Evolutionary conservation across 2,113 vertebrate species (phyloP).

Genomic region (Connochaetes taurinus): DNA sequence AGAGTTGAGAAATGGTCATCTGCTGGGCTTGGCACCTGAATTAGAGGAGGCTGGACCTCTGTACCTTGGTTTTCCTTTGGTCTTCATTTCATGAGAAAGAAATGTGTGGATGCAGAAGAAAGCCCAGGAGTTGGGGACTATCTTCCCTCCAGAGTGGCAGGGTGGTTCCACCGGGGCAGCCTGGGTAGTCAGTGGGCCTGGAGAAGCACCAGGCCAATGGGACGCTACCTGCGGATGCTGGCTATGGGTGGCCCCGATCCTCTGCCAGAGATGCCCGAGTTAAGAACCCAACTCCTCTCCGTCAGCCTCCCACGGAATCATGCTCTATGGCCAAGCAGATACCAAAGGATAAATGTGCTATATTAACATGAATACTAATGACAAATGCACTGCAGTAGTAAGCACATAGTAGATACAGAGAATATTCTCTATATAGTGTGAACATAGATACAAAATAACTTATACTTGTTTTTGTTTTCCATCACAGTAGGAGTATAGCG

Average conservation of each 20-base stretch:
- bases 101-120: background rate
- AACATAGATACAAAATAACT: conserved; percentile 85
- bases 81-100: background rate
- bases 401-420: conserved; percentile 77
- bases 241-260: background rate
- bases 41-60: background rate
- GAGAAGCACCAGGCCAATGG: background rate
- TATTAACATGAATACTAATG: conserved; percentile 70
- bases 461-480: conserved; percentile 71
- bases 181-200: background rate
- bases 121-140: background rate
- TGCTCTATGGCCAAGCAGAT: conserved; percentile 65
- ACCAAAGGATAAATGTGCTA: conserved; percentile 78
- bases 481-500: conserved; percentile 75
- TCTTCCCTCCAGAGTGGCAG: background rate
- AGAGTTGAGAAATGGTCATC: background rate
- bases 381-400: conserved; percentile 75
- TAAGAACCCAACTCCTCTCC: background rate
- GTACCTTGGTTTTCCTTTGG: background rate
- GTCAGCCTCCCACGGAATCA: conserved; percentile 64
- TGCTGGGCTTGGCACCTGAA: background rate
- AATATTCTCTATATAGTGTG: conserved; percentile 78
- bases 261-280: background rate
- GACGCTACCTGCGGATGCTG: background rate
- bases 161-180: background rate